These are phyloP conservation scores for Mesodorylaimus sp. DNA, from an alignment of 2,888 invertebrate species.

Conservation along the genomic window DNA sequence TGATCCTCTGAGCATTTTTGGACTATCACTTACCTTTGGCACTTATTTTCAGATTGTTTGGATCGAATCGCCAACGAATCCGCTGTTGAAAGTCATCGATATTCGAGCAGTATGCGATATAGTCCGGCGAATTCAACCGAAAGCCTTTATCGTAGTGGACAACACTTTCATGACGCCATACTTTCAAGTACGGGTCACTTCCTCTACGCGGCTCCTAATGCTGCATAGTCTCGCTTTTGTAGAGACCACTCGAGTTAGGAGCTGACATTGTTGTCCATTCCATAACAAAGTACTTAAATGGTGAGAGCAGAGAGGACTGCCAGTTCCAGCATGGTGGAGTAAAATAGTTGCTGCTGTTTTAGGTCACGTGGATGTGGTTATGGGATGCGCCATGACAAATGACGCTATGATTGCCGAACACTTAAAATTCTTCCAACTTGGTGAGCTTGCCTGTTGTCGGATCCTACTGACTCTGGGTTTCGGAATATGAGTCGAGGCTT, in stretches of 20 bases:
- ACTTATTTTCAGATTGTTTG: conserved; percentile 48
- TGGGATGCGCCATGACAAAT: conserved; percentile 69
- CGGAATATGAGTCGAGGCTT: no score
- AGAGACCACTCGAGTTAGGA: conserved; percentile 71
- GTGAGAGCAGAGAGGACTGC: no score
- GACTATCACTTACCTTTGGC: no score
- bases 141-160: conserved; percentile 51
- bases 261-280: conserved; percentile 81
- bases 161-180: conserved; percentile 83
- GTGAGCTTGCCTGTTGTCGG: background rate
- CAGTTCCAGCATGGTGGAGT: no score
- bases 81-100: conserved; percentile 68
- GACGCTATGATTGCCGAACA: conserved; percentile 49
- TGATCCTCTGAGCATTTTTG: no score
- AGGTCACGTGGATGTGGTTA: conserved; percentile 81
- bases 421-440: conserved; percentile 45
- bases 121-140: conserved; percentile 37
- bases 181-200: conserved; percentile 43
- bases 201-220: background rate
- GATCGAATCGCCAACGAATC: conserved; percentile 93
- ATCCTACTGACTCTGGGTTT: no score
- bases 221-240: no score
- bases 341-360: conserved; percentile 5
- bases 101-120: conserved; percentile 43
- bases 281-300: conserved; percentile 91